Percentiles rank a stretch among this genome's conserved stretches.
Evolutionary conservation across 2,113 vertebrate species (phyloP).

Genomic region (Anarhynchus alexandrinus): DNA sequence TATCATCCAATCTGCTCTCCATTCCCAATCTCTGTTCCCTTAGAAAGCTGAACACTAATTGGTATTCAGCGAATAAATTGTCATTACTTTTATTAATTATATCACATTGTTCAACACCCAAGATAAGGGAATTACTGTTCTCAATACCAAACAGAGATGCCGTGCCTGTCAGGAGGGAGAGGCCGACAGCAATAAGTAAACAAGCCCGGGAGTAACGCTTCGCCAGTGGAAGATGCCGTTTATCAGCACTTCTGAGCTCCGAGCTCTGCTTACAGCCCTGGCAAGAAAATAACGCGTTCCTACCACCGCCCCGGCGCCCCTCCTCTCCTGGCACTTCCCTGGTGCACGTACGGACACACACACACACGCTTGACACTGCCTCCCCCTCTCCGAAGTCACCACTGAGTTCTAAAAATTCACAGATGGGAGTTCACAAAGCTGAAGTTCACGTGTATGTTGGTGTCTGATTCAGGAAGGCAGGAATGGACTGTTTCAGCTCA

Average conservation of each 20-base stretch:
- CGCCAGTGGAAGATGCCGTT: neutral
- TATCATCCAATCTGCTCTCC: neutral
- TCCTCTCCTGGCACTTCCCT: rapidly evolving
- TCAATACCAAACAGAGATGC: neutral
- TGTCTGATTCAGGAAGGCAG: neutral
- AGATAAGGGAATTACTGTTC: neutral
- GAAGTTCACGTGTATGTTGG: neutral
- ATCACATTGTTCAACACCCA: neutral
- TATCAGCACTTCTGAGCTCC: neutral
- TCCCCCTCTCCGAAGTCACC: neutral
- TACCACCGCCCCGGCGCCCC: neutral
- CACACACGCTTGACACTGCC: neutral
- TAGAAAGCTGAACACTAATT: neutral
- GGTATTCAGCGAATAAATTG: neutral
- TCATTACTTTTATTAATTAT: neutral
- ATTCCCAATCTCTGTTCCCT: neutral
- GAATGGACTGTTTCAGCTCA: neutral
- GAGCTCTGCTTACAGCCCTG: neutral
- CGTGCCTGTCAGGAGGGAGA: neutral
- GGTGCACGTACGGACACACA: neutral
- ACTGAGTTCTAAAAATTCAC: neutral
- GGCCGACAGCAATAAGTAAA: neutral
- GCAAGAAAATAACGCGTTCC: rapidly evolving
- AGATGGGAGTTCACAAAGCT: neutral
- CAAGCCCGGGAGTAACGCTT: neutral